Base-by-base conservation (phyloP, 1,140 invertebrate species). In the Heterodera carotae region DNA sequence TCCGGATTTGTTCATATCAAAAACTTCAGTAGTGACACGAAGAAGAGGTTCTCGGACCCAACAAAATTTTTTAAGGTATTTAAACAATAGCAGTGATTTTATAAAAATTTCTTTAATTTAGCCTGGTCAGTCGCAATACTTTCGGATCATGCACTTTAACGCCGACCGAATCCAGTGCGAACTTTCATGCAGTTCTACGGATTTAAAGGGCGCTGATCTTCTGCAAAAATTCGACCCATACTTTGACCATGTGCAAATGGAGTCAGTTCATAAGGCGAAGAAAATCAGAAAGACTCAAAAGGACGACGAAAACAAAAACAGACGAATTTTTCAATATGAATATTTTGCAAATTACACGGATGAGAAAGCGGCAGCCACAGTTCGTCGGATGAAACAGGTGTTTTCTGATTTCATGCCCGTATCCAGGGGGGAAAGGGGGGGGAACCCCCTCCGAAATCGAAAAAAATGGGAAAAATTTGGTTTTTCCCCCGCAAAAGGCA, bases 1-100 rank as follows among this genome's bases (percentile, higher is more conserved):
- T 92, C 91, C 10, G 96, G 97, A 0, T 98, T 97, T 87, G 94
- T 99, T 85, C 93, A 93, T 81, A 93, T 95, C 66, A 95, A 95
- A 88, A 95, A 95, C 88, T 90, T 99, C 10, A 97, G 95, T 29
- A 43, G 36, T 25, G 56, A 74, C 64, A 53, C 66, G 64, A 27
- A 59, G 10, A 64, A 74, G 56, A 71, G 29, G 36, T 95, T 98
- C 0, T 91, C 92, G 2, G 94, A 98, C 90, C 96, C 96, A 0
- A 93, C 94, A 83, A 94, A 98, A 76, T 90, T 96, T 79, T 96
- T 98, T 0, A 90, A 92, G 84, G 88, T 89, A 73, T 1, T 53
- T 22, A 43, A 39, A 39, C n/a, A 4, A 7, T 53, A 36, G 29
- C 39, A 22, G 22, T 69, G 6, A 5, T n/a, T 79, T 64, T 1